Conservation (phyloP, 2,797 vertebrate genomes). For the Dipus sagitta region DNA sequence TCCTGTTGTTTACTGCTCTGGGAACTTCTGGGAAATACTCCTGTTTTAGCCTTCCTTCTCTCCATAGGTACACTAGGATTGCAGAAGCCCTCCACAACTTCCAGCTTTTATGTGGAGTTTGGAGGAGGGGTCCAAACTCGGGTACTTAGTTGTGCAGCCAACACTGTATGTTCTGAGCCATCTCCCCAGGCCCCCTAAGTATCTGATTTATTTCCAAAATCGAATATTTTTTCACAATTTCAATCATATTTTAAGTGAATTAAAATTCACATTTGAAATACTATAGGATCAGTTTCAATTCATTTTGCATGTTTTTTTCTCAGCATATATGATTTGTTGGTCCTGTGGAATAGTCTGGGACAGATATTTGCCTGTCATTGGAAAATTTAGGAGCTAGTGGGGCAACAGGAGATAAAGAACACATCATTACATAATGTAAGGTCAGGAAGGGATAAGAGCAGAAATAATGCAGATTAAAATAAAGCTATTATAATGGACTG, state of each 20-base stretch:
- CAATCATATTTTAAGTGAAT: not conserved
- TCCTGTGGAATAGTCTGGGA: not conserved
- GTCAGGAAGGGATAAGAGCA: constrained; percentile 18
- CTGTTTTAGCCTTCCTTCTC: too few species aligned
- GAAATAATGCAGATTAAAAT: not conserved
- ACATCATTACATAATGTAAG: not conserved
- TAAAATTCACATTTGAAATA: not conserved
- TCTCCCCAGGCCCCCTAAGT: not conserved
- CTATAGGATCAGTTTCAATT: not conserved
- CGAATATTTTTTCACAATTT: not conserved
- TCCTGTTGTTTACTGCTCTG: too few species aligned
- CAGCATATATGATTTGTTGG: not conserved
- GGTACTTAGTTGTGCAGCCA: too few species aligned
- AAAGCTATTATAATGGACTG: not conserved
- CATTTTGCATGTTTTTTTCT: constrained; percentile 30
- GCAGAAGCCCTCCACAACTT: too few species aligned
- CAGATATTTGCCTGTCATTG: not conserved
- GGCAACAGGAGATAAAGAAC: not conserved
- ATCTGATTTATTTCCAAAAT: constrained; percentile 29
- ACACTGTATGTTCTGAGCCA: too few species aligned
- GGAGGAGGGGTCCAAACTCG: too few species aligned
- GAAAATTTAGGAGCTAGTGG: not conserved
- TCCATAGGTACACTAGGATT: too few species aligned
- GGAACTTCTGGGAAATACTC: too few species aligned
- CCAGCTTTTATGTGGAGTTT: too few species aligned